Evolutionary conservation across 2,797 vertebrate genomes (phyloP).

Genomic region (Okamejei kenojei): DNA sequence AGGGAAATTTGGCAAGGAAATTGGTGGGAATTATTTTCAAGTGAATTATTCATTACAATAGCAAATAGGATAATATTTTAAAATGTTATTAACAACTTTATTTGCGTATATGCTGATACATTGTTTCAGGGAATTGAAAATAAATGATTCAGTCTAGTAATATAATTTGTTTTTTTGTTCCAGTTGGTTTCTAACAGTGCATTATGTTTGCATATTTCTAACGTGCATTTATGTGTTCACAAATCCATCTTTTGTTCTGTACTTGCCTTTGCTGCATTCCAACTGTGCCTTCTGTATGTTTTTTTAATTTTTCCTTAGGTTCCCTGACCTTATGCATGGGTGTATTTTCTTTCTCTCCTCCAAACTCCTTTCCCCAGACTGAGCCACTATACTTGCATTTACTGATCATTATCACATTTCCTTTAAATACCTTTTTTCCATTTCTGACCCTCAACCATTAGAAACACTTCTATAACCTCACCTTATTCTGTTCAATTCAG

Average conservation of each 20-base stretch:
- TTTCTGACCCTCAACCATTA: no score
- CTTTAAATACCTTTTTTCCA: no score
- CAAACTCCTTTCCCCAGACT: no score
- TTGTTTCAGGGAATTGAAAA: neutral
- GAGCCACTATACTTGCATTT: no score
- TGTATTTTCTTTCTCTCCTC: neutral
- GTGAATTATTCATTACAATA: neutral
- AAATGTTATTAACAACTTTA: neutral
- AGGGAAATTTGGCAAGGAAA: neutral
- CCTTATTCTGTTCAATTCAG: no score
- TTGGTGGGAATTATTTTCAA: constrained; percentile 20
- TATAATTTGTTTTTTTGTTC: neutral
- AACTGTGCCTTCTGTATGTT: neutral
- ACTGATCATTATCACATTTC: no score
- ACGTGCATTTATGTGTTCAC: neutral
- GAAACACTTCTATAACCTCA: no score
- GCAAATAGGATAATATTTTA: no score
- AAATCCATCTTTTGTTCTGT: neutral
- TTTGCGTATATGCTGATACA: neutral
- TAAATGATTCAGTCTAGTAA: no score
- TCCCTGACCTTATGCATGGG: neutral
- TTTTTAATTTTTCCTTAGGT: neutral
- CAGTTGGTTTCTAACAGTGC: neutral
- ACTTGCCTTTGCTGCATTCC: neutral
- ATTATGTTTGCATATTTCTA: neutral